A percentile compares a stretch with the other conserved stretches of the same genome.
Evolutionary conservation across 2,113 vertebrate genomes (phyloP).

Genomic region (Delphinapterus leucas): DNA sequence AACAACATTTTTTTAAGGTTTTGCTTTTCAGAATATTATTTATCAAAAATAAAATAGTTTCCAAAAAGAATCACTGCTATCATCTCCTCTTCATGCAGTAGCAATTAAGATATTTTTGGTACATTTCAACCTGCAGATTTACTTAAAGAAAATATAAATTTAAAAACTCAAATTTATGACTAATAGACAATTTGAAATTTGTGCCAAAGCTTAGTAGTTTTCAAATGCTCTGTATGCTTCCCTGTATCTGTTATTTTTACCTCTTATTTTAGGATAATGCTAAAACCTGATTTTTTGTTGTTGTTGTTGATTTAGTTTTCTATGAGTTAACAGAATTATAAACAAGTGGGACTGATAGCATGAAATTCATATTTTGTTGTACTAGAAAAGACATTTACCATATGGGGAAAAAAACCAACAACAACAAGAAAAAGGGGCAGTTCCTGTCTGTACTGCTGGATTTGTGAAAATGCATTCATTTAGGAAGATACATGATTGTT

Average conservation of each 20-base stretch:
- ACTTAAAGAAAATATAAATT: not conserved
- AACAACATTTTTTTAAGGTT: not conserved
- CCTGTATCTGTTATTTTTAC: not conserved
- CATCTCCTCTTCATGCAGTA: not conserved
- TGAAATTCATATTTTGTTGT: not conserved
- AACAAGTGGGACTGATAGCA: not conserved
- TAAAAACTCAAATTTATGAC: not conserved
- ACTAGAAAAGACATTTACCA: not conserved
- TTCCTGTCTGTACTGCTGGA: not conserved
- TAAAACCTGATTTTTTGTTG: not conserved
- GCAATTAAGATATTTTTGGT: not conserved
- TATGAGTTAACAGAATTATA: conserved; percentile 52
- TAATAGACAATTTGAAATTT: not conserved
- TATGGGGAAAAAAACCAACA: not conserved
- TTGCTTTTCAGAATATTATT: not conserved
- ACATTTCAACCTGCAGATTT: not conserved
- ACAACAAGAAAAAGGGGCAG: not conserved
- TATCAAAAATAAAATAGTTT: not conserved
- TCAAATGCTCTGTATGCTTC: not conserved
- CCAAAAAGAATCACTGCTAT: not conserved
- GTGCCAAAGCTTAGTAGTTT: not conserved
- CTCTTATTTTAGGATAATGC: not conserved
- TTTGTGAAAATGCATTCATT: not conserved
- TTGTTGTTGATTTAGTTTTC: not conserved
- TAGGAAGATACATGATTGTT: not conserved